A percentile compares a stretch with the other conserved stretches of the same genome.
phyloP scores from a whole-genome alignment of 2,113 vertebrate genomes.

The Tenebrosternarchus preto region DNA sequence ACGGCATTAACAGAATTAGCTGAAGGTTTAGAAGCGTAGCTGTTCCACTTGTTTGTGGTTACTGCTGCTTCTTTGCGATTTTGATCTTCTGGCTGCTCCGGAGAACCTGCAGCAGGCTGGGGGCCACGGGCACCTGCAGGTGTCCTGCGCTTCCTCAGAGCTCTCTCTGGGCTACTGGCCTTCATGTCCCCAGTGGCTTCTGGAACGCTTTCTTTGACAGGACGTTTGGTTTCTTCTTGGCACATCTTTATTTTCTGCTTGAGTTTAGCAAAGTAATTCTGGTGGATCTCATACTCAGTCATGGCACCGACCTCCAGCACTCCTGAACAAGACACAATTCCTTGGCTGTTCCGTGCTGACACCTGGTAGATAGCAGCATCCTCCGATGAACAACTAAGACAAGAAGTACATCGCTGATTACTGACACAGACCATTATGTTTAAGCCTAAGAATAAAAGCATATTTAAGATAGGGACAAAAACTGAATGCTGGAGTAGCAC shows the following conservation, averaged over 20 bases:
- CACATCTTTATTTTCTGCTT: conserved; percentile 89
- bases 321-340: conserved; percentile 94
- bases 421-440: background rate
- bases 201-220: conserved; percentile 69
- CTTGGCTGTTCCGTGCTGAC: conserved; percentile 90
- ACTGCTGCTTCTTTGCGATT: conserved; percentile 39
- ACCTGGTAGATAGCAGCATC: conserved; percentile 97
- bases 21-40: background rate
- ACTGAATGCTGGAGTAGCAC: conserved; percentile 46
- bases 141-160: conserved; percentile 82
- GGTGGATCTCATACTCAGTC: conserved; percentile 93
- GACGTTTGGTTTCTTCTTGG: conserved; percentile 77
- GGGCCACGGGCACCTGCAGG: conserved; percentile 46
- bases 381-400: conserved; percentile 85
- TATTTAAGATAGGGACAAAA: too few species aligned
- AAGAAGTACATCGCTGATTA: conserved; percentile 48
- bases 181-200: conserved; percentile 59
- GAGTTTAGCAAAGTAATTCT: conserved; percentile 89
- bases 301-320: conserved; percentile 94
- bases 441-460: background rate
- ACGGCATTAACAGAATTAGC: background rate
- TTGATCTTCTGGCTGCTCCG: conserved; percentile 56
- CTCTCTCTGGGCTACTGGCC: conserved; percentile 77
- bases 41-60: conserved; percentile 42
- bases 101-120: conserved; percentile 59